Conservation (phyloP, 2,888 invertebrate genomes). For the Tenodera sinensis region DNA sequence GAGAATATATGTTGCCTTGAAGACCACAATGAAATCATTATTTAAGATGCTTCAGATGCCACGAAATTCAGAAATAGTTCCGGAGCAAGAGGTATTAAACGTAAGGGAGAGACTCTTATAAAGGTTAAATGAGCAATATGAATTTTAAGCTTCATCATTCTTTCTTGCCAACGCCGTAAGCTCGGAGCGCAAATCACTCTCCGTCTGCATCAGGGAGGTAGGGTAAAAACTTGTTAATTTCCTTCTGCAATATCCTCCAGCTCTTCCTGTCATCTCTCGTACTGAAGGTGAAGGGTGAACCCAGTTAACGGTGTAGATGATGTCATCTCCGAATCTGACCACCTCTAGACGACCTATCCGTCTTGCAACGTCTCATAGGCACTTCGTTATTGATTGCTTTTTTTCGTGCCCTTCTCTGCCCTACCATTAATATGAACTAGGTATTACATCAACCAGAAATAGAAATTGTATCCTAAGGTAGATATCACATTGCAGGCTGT, state of each 20-base stretch:
- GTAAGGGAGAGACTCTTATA: too few relatives aligned
- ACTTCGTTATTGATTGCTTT: neutral
- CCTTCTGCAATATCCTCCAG: neutral
- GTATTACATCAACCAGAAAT: too few relatives aligned
- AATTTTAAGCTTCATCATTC: too few relatives aligned
- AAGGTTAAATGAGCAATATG: too few relatives aligned
- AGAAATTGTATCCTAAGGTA: too few relatives aligned
- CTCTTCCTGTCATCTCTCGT: neutral
- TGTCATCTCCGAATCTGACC: neutral
- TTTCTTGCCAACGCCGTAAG: neutral
- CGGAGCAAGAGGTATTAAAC: too few relatives aligned
- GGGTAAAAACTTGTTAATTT: neutral
- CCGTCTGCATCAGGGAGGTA: neutral
- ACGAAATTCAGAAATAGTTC: too few relatives aligned
- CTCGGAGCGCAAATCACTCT: neutral
- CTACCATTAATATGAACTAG: neutral
- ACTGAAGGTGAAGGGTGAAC: neutral
- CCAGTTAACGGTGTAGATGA: neutral
- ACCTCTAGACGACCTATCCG: neutral
- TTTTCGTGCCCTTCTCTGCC: neutral
- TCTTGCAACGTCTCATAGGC: neutral
- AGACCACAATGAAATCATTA: too few relatives aligned
- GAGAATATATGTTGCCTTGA: too few relatives aligned
- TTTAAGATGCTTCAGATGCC: too few relatives aligned
- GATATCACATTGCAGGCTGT: too few relatives aligned